Conservation (phyloP, 2,113 vertebrate species). For the Larimichthys crocea region DNA sequence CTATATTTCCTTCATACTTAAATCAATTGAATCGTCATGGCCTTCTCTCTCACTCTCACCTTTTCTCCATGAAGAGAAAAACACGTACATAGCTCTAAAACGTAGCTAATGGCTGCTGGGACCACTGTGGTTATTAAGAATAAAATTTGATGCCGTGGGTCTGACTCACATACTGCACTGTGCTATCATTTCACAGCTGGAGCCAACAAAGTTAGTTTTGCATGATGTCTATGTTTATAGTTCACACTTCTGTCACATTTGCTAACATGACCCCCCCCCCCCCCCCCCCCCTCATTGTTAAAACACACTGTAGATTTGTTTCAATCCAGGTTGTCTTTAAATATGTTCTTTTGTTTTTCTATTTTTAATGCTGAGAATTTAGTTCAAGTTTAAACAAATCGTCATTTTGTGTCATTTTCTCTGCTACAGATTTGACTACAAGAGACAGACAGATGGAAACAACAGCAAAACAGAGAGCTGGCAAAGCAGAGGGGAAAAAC, state of each 20-base stretch:
- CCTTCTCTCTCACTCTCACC: constrained; percentile 43
- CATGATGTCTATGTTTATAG: constrained; percentile 10
- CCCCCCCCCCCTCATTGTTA: not conserved
- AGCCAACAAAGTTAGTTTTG: constrained; percentile 16
- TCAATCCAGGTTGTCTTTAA: not conserved
- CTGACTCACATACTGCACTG: not conserved
- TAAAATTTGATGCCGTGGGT: constrained; percentile 14
- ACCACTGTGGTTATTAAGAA: constrained; percentile 41
- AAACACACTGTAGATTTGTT: not conserved
- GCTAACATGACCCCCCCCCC: not conserved
- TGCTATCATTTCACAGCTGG: constrained; percentile 17
- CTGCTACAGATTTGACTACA: not conserved
- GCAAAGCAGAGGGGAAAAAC: not conserved
- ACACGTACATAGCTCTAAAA: constrained; percentile 18
- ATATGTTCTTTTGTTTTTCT: not conserved
- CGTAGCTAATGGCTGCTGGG: constrained; percentile 34
- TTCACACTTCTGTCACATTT: constrained; percentile 20
- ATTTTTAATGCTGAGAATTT: constrained; percentile 1
- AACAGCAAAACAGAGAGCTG: not conserved
- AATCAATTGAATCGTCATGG: constrained; percentile 57
- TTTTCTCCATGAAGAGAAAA: constrained; percentile 29
- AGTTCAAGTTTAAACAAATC: not conserved
- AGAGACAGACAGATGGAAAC: not conserved
- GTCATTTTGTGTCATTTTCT: not conserved
- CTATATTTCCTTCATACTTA: constrained; percentile 38